Evolutionary conservation across 2,888 invertebrate genomes (phyloP), one percentile per base, ranked within the genome.

Genomic region (Agrochola circellaris): DNA sequence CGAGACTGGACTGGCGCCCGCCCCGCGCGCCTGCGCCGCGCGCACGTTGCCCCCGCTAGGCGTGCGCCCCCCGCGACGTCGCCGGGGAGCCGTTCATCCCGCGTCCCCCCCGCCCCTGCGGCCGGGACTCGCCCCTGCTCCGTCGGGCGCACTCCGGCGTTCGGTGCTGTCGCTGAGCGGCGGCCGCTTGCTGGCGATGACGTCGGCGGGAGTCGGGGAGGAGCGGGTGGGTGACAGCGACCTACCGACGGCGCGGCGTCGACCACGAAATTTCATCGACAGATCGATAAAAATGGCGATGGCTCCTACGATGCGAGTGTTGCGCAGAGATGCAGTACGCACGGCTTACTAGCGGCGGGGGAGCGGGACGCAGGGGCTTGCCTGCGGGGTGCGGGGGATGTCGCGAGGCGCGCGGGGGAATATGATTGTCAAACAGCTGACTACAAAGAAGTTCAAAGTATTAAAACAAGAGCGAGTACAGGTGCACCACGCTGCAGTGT

Each of bases 401-500:
- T 80, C 84, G 89, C 85, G 58, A 75, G 64, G 86, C 82, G 84
- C 84, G 87, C 86, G 88, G 86, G 84, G 89, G 85, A 88, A 83
- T 85, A 89, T 93, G 93, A 94, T 93, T 94, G 93, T 92, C 93
- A 93, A 95, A 95, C 95, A 95, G 95, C 95, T 95, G 95, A 95
- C 94, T 93, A 92, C 90, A 91, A 92, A 91, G 90, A 92, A 91
- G 91, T 90, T 90, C 89, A 90, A 91, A 92, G 91, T 86, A 87
- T 85, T 77, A 85, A 77, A 75, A 45, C 77, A 56, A 62, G 68
- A 64, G 64, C 56, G 51, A 51, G 56, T 56, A 74, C 70, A 79
- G 71, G 77, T 67, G 77, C 78, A 70, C 38, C 65, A 61, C 76
- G 62, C 56, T n/a, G 68, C 71, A 51, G 42, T 51, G 15, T n/a